Evolutionary conservation across 2,113 vertebrate genomes (phyloP).

Genomic region (Lepus timidus): DNA sequence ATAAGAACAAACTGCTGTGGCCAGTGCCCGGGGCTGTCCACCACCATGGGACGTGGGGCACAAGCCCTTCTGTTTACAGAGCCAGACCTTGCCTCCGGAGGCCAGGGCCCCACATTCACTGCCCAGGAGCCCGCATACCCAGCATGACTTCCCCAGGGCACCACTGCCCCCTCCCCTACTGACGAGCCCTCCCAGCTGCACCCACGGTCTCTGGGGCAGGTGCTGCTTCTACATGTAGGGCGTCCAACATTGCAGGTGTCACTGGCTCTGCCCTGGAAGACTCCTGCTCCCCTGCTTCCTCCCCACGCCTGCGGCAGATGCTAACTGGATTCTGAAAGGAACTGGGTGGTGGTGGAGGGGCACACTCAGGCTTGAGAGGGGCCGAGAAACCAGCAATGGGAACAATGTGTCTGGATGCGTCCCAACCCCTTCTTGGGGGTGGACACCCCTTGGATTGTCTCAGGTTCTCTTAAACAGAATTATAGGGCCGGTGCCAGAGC

Average conservation of each 20-base stretch:
- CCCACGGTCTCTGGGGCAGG: background rate
- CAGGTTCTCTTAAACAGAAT: background rate
- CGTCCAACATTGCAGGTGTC: background rate
- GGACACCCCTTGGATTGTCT: background rate
- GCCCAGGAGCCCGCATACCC: background rate
- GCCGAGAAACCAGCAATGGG: background rate
- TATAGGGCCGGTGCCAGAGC: too few species aligned
- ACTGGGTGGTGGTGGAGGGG: too few species aligned
- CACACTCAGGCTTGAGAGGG: background rate
- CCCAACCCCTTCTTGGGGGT: background rate
- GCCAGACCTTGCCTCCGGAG: background rate
- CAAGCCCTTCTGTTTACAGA: background rate
- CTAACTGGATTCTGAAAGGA: background rate
- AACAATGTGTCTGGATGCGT: background rate
- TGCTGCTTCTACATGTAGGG: background rate
- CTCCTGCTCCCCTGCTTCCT: background rate
- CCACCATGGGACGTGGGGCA: background rate
- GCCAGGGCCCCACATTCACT: too few species aligned
- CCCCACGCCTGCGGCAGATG: background rate
- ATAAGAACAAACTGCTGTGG: background rate
- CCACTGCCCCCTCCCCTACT: rapidly evolving
- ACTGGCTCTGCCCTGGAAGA: background rate
- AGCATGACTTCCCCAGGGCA: background rate
- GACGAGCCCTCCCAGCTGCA: background rate
- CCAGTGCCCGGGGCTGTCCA: background rate